phyloP scores from a whole-genome alignment of 2,113 vertebrate genomes.

The Cololabis saira region DNA sequence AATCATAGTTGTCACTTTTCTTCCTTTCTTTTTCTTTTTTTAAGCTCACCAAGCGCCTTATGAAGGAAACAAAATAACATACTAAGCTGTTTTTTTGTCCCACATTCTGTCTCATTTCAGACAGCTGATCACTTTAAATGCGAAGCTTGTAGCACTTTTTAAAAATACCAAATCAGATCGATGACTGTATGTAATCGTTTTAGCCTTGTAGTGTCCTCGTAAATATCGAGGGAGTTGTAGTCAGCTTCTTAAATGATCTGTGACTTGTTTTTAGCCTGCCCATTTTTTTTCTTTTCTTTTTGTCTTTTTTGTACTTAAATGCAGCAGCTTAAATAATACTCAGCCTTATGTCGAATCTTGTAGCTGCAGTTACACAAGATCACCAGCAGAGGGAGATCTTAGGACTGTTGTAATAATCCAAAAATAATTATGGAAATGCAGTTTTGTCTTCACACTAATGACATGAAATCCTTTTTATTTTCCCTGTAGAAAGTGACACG shows the following conservation, averaged over 20 bases:
- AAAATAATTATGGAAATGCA: conserved; percentile 13
- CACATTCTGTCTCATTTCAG: conserved; percentile 54
- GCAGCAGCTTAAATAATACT: conserved; percentile 18
- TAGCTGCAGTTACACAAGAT: conserved; percentile 33
- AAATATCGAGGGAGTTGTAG: conserved; percentile 29
- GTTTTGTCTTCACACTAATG: conserved; percentile 27
- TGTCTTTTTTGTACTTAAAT: not conserved
- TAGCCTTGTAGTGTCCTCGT: conserved; percentile 16
- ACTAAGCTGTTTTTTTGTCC: conserved; percentile 27
- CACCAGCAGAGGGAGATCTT: conserved; percentile 56
- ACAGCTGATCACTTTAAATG: conserved; percentile 61
- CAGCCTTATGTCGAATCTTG: conserved; percentile 11
- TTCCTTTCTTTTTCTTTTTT: conserved; percentile 44
- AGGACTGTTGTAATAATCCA: not conserved
- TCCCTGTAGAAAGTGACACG: not conserved
- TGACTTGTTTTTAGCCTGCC: conserved; percentile 35
- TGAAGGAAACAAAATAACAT: conserved; percentile 52
- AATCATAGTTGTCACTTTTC: conserved; percentile 18
- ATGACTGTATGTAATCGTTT: conserved; percentile 58
- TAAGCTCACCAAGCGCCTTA: conserved; percentile 75
- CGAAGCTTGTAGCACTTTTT: conserved; percentile 73
- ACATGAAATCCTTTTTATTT: not conserved
- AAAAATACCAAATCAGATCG: conserved; percentile 65
- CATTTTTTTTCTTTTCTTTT: not conserved
- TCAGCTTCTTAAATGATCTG: conserved; percentile 26